Percentiles rank a stretch among this genome's conserved stretches.
Conservation (phyloP, 2,888 invertebrate species). For the Drosophila merina region DNA sequence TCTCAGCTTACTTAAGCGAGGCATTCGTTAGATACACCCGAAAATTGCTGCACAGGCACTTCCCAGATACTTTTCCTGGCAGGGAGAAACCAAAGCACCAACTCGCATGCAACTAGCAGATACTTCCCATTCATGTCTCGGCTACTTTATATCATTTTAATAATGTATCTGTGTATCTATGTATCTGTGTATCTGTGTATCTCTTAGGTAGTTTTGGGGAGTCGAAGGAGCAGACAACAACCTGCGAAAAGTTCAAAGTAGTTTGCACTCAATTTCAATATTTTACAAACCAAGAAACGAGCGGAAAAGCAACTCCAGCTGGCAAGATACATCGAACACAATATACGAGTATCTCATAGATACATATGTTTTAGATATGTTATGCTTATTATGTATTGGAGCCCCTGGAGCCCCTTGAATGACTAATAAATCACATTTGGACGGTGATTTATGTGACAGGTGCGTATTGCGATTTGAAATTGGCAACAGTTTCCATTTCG, state of each 20-base stretch:
- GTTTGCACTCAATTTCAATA: conserved; percentile 79
- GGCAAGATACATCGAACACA: conserved; percentile 50
- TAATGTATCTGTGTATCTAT: conserved; percentile 64
- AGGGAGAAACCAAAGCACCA: conserved; percentile 19
- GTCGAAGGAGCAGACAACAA: conserved; percentile 18
- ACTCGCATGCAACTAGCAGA: conserved; percentile 60
- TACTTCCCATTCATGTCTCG: conserved; percentile 55
- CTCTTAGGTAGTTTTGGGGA: conserved; percentile 28
- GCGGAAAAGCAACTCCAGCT: conserved; percentile 32
- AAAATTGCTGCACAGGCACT: conserved; percentile 7
- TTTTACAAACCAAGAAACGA: conserved; percentile 59
- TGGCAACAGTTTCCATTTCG: conserved; percentile 73
- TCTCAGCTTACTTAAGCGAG: conserved; percentile 24
- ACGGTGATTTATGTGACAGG: conserved; percentile 77
- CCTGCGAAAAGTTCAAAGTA: conserved; percentile 62
- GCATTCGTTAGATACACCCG: conserved; percentile 38
- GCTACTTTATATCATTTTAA: conserved; percentile 76
- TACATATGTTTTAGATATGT: conserved; percentile 71
- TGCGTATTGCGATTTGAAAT: conserved; percentile 77
- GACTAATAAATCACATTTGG: conserved; percentile 75
- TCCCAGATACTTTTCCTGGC: conserved; percentile 28
- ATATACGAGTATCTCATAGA: conserved; percentile 52
- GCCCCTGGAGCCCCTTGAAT: conserved; percentile 55
- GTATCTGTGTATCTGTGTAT: conserved; percentile 41
- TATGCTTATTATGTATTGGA: conserved; percentile 70